These are phyloP conservation scores for Gryllus longicercus DNA, from an alignment of 2,888 invertebrate species.

Conservation along the genomic window DNA sequence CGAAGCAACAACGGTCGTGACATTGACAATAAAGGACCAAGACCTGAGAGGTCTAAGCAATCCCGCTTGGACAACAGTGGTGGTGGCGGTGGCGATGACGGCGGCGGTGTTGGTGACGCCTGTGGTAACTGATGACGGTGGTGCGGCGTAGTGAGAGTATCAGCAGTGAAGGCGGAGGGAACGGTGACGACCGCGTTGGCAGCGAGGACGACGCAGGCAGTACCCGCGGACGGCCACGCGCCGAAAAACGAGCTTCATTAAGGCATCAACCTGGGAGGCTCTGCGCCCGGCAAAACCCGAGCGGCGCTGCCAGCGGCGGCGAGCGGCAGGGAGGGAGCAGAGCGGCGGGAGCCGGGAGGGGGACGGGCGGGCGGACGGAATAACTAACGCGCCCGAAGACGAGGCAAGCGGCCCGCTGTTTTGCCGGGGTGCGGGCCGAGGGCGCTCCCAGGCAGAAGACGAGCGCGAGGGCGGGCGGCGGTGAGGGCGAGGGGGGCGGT, in stretches of 20 bases:
- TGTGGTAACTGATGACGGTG: no score
- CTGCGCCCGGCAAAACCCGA: background rate
- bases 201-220: background rate
- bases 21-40: no score
- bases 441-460: background rate
- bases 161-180: no score
- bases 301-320: background rate
- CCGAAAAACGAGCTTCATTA: constrained; percentile 17
- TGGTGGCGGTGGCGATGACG: no score
- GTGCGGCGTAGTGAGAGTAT: no score
- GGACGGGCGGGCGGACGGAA: background rate
- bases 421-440: background rate
- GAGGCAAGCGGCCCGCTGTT: background rate
- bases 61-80: no score
- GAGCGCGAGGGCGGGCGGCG: background rate
- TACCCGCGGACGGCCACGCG: background rate
- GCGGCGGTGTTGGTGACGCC: no score
- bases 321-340: background rate
- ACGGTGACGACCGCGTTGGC: no score
- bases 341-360: background rate
- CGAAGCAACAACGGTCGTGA: no score
- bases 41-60: no score
- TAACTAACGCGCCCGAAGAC: constrained; percentile 9
- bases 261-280: background rate
- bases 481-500: background rate